These are phyloP conservation scores for Toxotes lorentzi DNA, from an alignment of 2,797 vertebrate genomes.

Conservation along the genomic window DNA sequence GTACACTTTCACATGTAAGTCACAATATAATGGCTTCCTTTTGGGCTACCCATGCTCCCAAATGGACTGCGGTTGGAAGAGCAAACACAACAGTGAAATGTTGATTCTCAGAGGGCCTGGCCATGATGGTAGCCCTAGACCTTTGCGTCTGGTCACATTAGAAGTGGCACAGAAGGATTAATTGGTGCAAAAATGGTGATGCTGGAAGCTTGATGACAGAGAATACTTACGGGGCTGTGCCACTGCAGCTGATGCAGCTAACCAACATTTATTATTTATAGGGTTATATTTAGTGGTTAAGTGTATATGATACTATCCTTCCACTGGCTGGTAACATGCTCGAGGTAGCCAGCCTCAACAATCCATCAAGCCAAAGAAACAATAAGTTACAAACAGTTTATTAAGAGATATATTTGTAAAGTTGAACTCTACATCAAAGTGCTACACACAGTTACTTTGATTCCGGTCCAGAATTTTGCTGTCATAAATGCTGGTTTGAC, in stretches of 20 bases:
- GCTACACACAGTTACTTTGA: neutral
- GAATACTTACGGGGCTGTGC: neutral
- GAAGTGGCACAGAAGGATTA: neutral
- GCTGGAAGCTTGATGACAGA: neutral
- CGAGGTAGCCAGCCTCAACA: neutral
- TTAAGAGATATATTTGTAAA: neutral
- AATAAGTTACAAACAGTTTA: neutral
- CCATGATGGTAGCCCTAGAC: no score
- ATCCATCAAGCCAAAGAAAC: neutral
- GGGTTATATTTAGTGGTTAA: neutral
- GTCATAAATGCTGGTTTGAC: neutral
- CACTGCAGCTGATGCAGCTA: neutral
- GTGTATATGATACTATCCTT: neutral
- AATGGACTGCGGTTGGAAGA: neutral
- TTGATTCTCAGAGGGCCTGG: neutral
- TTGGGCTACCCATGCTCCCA: neutral
- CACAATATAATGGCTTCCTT: neutral
- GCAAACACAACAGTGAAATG: neutral
- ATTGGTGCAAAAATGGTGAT: neutral
- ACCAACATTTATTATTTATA: neutral
- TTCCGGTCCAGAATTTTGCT: neutral
- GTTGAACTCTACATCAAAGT: constrained; percentile 3
- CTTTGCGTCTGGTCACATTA: no score
- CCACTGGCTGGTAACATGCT: neutral
- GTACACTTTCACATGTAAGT: neutral